phyloP scores from a whole-genome alignment of 2,797 vertebrate species.

The Gadopsis bispinosus region DNA sequence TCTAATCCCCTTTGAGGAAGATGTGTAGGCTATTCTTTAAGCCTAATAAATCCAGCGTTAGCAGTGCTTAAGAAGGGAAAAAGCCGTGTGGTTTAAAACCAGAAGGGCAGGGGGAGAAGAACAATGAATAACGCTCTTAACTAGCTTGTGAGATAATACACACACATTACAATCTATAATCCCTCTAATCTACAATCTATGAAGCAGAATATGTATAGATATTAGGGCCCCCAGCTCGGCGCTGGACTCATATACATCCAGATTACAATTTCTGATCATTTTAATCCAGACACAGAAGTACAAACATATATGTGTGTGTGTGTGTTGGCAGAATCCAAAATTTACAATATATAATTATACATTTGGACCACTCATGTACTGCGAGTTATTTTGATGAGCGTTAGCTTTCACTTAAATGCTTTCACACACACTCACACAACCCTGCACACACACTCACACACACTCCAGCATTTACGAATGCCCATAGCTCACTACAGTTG shows the following conservation, averaged over 20 bases:
- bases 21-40: conserved; percentile 80
- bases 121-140: conserved; percentile 77
- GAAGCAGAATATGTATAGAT: conserved; percentile 49
- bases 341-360: background rate
- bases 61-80: conserved; percentile 75
- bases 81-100: conserved; percentile 74
- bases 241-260: conserved; percentile 17
- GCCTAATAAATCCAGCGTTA: conserved; percentile 83
- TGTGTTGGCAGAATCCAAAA: background rate
- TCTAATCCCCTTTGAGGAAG: conserved; percentile 83
- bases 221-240: background rate
- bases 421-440: background rate
- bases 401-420: conserved; percentile 2
- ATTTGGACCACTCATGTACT: background rate
- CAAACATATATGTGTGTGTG: background rate
- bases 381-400: background rate
- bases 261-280: conserved; percentile 17
- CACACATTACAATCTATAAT: conserved; percentile 75
- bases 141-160: conserved; percentile 72
- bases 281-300: conserved; percentile 15
- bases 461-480: background rate
- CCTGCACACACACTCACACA: conserved; percentile 6
- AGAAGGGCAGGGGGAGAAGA: conserved; percentile 66
- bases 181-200: conserved; percentile 67
- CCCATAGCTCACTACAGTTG: conserved; percentile 15